Evolutionary conservation across 23 tunicate genomes (phyloP).

Genomic region (Diplosoma virens): DNA sequence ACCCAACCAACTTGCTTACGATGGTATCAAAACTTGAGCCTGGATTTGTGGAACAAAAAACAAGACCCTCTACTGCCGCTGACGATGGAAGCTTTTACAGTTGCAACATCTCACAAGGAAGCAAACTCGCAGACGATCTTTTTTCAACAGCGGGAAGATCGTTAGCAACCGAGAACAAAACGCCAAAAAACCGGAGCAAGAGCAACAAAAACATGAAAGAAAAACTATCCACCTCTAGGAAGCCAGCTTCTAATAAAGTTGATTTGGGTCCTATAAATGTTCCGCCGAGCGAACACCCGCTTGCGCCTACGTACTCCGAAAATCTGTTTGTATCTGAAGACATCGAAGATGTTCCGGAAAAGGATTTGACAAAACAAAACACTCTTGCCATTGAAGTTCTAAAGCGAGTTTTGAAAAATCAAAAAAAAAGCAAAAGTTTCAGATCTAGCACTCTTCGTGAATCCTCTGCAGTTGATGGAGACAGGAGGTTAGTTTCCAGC

Average conservation of each 20-base stretch:
- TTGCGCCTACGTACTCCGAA: background rate
- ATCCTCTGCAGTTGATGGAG: background rate
- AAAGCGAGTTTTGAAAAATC: constrained; percentile 61
- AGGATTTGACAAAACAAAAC: constrained; percentile 33
- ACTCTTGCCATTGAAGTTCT: constrained; percentile 43
- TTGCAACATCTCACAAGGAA: constrained; percentile 6
- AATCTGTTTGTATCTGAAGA: background rate
- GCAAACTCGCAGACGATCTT: constrained; percentile 12
- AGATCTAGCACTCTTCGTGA: constrained; percentile 48
- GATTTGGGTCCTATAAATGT: constrained; percentile 34
- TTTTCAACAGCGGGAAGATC: constrained; percentile 18
- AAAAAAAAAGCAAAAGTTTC: constrained; percentile 56
- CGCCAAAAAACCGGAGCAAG: background rate
- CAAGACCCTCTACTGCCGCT: constrained; percentile 13
- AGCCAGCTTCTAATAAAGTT: constrained; percentile 3
- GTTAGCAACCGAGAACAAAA: background rate
- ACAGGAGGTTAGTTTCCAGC: too few species aligned
- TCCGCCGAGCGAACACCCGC: constrained; percentile 16
- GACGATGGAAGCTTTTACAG: constrained; percentile 26
- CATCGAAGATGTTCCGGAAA: constrained; percentile 23
- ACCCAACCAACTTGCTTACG: too few species aligned
- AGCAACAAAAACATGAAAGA: background rate
- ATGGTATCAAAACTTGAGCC: background rate
- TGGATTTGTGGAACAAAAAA: background rate
- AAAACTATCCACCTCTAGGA: constrained; percentile 27